Evolutionary conservation across 2,797 vertebrate genomes (phyloP).

Genomic region (Channallabes apus): DNA sequence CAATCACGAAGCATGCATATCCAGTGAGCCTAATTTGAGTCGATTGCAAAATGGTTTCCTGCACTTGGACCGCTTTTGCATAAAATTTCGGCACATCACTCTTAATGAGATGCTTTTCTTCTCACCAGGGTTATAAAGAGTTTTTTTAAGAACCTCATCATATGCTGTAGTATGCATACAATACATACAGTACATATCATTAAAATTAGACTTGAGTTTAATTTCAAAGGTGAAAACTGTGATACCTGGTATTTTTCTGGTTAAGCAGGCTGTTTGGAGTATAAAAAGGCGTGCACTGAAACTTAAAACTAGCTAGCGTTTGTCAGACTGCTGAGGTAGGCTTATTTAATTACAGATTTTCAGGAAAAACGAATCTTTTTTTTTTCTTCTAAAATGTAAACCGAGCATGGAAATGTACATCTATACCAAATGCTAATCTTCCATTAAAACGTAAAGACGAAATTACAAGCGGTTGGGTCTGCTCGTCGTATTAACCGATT

Average conservation of each 20-base stretch:
- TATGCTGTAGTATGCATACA: neutral
- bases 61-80: neutral
- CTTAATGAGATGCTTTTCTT: neutral
- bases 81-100: neutral
- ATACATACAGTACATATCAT: neutral
- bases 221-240: neutral
- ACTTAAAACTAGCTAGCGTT: neutral
- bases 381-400: conserved; percentile 28
- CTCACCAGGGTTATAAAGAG: neutral
- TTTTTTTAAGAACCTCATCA: neutral
- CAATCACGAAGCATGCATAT: neutral
- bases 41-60: neutral
- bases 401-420: neutral
- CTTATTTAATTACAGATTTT: conserved; percentile 27
- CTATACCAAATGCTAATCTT: neutral
- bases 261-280: neutral
- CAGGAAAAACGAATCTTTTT: neutral
- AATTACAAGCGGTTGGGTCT: neutral
- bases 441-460: neutral
- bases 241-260: neutral
- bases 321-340: neutral
- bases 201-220: neutral
- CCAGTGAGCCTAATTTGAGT: neutral
- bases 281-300: neutral
- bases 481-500: neutral